A percentile compares a stretch with the other conserved stretches of the same genome.
Evolutionary conservation across 2,113 vertebrate species (phyloP).

Genomic region (Lamprotornis superbus): DNA sequence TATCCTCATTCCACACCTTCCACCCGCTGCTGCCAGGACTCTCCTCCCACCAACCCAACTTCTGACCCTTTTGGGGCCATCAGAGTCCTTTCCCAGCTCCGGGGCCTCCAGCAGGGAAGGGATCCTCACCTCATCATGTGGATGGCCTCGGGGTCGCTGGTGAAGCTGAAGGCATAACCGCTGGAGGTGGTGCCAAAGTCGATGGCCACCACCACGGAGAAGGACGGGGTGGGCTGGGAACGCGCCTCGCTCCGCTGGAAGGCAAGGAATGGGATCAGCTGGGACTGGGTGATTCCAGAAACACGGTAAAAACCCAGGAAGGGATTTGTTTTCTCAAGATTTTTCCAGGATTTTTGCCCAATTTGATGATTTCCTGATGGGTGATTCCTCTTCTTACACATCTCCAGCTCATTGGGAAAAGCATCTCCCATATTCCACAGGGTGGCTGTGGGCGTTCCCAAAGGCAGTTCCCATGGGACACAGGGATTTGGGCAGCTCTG

Average conservation of each 20-base stretch:
- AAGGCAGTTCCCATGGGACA: fast-evolving
- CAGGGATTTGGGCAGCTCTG: background rate
- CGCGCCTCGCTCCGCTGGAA: constrained; percentile 80
- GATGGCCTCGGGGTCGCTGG: constrained; percentile 89
- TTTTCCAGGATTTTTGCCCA: background rate
- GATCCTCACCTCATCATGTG: constrained; percentile 92
- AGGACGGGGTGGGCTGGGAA: constrained; percentile 67
- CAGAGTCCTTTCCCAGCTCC: fast-evolving
- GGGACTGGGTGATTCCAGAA: background rate
- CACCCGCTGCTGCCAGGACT: fast-evolving
- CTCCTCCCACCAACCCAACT: fast-evolving
- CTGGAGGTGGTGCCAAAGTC: constrained; percentile 96
- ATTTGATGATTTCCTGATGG: fast-evolving
- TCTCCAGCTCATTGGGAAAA: fast-evolving
- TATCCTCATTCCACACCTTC: background rate
- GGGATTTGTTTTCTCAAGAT: fast-evolving
- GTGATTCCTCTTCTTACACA: background rate
- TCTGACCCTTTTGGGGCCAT: fast-evolving
- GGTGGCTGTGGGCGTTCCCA: fast-evolving
- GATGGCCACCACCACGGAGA: constrained; percentile 90
- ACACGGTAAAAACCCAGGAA: fast-evolving
- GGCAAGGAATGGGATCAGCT: background rate
- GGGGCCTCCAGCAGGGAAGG: fast-evolving
- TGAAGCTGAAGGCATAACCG: constrained; percentile 95
- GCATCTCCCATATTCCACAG: fast-evolving